These are phyloP conservation scores for Engystomops pustulosus DNA, from an alignment of 2,113 vertebrate species.

Conservation along the genomic window DNA sequence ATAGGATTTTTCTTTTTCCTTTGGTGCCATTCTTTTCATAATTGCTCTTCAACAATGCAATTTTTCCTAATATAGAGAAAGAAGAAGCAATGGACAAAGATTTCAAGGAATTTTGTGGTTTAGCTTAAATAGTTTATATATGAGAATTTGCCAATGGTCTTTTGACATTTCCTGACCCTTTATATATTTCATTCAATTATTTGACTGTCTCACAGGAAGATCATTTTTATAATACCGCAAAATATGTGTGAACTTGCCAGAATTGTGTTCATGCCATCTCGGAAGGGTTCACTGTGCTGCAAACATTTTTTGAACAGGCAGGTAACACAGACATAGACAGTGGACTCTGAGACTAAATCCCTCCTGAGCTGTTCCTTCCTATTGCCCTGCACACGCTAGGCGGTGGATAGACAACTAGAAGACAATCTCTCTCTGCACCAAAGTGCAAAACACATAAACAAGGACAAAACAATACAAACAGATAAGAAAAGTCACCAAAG, in stretches of 20 bases:
- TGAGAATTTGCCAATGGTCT: constrained; percentile 27
- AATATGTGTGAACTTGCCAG: constrained; percentile 6
- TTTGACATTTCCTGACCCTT: constrained; percentile 7
- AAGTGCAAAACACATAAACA: too few species aligned
- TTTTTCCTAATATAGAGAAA: constrained; percentile 6
- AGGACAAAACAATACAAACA: too few species aligned
- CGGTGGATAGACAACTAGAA: too few species aligned
- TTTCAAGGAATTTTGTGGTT: constrained; percentile 39
- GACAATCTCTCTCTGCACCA: too few species aligned
- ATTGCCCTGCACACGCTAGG: too few species aligned
- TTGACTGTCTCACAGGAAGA: constrained; percentile 14
- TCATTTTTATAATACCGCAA: constrained; percentile 28
- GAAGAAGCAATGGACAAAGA: background rate
- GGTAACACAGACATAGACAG: too few species aligned
- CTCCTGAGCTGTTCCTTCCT: too few species aligned
- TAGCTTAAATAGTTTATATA: constrained; percentile 2
- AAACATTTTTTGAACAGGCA: too few species aligned
- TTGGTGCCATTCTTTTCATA: background rate
- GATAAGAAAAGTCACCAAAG: too few species aligned
- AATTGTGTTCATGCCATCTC: background rate
- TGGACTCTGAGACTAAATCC: too few species aligned
- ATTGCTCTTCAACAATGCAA: background rate
- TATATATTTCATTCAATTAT: constrained; percentile 6
- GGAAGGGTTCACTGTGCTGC: too few species aligned
- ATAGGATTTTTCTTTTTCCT: background rate